A percentile compares a stretch with the other conserved stretches of the same genome.
Conservation (phyloP, 2,113 vertebrate species). For the Halcyon senegalensis region DNA sequence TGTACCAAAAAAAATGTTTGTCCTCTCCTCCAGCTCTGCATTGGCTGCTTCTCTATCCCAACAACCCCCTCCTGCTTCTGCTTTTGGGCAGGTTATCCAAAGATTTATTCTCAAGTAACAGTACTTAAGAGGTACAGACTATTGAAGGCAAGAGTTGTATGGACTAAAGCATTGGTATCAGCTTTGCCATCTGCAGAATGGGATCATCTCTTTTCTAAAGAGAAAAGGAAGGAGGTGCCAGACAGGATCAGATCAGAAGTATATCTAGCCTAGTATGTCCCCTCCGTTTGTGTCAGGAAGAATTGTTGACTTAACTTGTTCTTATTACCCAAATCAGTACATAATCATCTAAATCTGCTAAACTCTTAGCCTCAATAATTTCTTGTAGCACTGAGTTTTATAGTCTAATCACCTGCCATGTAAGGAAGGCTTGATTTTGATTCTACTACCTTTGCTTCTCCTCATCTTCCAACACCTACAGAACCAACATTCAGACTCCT, state of each 20-base stretch:
- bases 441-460: not conserved
- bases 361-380: not conserved
- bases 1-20: too few relatives aligned
- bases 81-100: not conserved
- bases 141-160: not conserved
- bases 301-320: not conserved
- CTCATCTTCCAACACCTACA: not conserved
- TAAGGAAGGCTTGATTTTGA: not conserved
- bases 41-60: not conserved
- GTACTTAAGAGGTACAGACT: not conserved
- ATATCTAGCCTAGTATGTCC: not conserved
- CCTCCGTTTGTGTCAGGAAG: not conserved
- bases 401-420: not conserved
- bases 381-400: not conserved
- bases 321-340: not conserved
- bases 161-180: fast-evolving
- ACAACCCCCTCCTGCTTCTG: not conserved
- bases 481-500: not conserved
- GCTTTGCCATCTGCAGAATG: not conserved
- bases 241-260: not conserved
- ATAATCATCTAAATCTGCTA: not conserved
- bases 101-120: not conserved
- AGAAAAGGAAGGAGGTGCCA: not conserved
- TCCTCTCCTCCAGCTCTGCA: not conserved
- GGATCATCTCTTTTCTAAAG: not conserved